phyloP scores from a whole-genome alignment of 2,113 vertebrate genomes.

The Myanophis thanlyinensis region DNA sequence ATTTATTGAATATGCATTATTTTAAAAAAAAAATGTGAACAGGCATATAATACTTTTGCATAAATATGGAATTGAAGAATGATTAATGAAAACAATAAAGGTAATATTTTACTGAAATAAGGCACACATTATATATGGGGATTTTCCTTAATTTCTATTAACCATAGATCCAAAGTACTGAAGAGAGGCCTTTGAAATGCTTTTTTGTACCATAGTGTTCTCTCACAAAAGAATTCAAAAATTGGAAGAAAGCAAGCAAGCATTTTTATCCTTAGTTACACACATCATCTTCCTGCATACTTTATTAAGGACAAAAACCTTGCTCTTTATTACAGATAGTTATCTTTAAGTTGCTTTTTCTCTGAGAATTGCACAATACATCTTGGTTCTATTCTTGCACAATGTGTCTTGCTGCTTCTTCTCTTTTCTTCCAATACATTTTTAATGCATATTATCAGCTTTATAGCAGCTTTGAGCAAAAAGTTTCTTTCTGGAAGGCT shows the following conservation, averaged over 20 bases:
- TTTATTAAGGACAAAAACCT: background rate
- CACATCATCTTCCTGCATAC: background rate
- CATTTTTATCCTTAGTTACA: background rate
- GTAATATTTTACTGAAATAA: background rate
- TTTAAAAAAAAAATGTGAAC: background rate
- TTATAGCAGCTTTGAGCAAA: background rate
- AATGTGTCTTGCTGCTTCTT: background rate
- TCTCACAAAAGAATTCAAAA: background rate
- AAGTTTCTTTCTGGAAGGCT: background rate
- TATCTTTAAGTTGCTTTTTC: background rate
- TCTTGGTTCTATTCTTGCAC: background rate
- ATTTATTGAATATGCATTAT: background rate
- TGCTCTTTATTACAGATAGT: background rate
- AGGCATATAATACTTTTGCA: background rate
- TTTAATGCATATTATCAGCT: background rate
- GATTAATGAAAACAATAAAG: background rate
- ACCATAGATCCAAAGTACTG: background rate
- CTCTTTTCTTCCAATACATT: background rate
- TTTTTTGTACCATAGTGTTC: background rate
- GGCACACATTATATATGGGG: background rate
- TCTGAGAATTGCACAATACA: background rate
- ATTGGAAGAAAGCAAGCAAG: background rate
- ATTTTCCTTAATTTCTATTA: background rate
- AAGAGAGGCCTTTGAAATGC: background rate
- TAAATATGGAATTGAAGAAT: background rate